These are phyloP conservation scores for Onychomys torridus DNA, from an alignment of 2,797 vertebrate species.

Conservation along the genomic window DNA sequence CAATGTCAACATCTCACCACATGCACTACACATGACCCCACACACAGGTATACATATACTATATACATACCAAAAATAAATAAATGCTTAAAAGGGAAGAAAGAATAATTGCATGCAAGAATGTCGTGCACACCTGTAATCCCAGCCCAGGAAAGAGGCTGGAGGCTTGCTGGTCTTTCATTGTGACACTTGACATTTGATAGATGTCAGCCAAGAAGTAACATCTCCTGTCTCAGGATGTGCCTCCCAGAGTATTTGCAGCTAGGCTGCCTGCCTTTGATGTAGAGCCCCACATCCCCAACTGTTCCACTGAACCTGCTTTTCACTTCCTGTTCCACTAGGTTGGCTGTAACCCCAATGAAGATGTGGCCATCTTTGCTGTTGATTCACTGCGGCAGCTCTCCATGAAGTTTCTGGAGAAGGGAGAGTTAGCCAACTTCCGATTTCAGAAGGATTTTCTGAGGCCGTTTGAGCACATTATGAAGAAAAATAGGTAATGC, in stretches of 20 bases:
- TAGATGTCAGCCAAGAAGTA: not conserved
- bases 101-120: not conserved
- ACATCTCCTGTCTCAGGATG: not conserved
- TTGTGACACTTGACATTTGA: not conserved
- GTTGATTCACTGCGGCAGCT: slow-evolving; percentile 97
- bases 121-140: not conserved
- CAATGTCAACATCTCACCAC: not conserved
- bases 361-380: slow-evolving; percentile 97
- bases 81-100: not conserved
- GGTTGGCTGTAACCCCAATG: slow-evolving; percentile 98
- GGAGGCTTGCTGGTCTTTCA: not conserved
- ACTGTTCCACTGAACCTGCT: not conserved
- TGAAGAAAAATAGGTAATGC: slow-evolving; percentile 97
- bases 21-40: not conserved
- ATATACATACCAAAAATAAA: not conserved
- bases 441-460: slow-evolving; percentile 98
- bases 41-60: not conserved
- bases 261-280: not conserved
- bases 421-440: slow-evolving; percentile 97
- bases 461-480: slow-evolving; percentile 97
- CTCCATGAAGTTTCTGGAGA: slow-evolving; percentile 98
- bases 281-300: not conserved
- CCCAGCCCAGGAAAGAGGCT: not conserved
- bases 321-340: slow-evolving; percentile 76
- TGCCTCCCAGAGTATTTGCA: not conserved